Evolutionary conservation across 2,888 invertebrate species (phyloP).

Genomic region (Synergus laeviventris): DNA sequence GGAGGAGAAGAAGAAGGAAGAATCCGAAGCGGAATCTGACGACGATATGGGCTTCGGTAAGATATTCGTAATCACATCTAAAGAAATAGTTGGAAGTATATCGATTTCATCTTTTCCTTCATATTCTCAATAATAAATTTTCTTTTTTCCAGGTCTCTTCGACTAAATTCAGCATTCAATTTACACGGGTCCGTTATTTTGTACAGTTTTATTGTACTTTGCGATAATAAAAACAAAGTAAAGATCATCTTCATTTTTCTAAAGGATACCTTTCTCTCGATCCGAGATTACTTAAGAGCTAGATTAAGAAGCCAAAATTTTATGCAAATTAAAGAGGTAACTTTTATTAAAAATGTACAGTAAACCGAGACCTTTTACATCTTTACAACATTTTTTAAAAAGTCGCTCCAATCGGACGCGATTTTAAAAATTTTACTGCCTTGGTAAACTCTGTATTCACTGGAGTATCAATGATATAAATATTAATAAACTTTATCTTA

Average conservation of each 20-base stretch:
- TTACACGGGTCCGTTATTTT: slow-evolving; percentile 41
- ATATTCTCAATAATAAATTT: not conserved
- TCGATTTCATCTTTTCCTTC: too few relatives aligned
- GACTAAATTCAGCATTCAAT: slow-evolving; percentile 43
- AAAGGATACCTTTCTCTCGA: not conserved
- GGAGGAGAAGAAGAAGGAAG: slow-evolving; percentile 88
- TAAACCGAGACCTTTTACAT: slow-evolving; percentile 63
- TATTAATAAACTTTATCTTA: not conserved
- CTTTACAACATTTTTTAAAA: slow-evolving; percentile 57
- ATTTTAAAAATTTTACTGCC: not conserved
- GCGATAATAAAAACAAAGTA: slow-evolving; percentile 44
- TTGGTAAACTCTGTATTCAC: not conserved
- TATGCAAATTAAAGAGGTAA: slow-evolving; percentile 56
- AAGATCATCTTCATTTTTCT: not conserved
- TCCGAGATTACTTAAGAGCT: too few relatives aligned
- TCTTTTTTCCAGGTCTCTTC: slow-evolving; percentile 49
- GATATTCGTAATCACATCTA: slow-evolving; percentile 52
- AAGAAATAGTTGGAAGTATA: not conserved
- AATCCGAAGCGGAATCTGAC: slow-evolving; percentile 88
- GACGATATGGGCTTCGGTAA: slow-evolving; percentile 96
- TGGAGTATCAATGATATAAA: not conserved
- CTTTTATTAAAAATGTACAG: slow-evolving; percentile 71
- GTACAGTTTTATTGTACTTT: slow-evolving; percentile 53
- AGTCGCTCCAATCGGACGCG: slow-evolving; percentile 23
- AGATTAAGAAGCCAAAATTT: not conserved